A percentile compares a stretch with the other conserved stretches of the same genome.
Conservation (phyloP, 37 sponge, comb jelly and placozoan genomes). For the Eunapius fragilis region DNA sequence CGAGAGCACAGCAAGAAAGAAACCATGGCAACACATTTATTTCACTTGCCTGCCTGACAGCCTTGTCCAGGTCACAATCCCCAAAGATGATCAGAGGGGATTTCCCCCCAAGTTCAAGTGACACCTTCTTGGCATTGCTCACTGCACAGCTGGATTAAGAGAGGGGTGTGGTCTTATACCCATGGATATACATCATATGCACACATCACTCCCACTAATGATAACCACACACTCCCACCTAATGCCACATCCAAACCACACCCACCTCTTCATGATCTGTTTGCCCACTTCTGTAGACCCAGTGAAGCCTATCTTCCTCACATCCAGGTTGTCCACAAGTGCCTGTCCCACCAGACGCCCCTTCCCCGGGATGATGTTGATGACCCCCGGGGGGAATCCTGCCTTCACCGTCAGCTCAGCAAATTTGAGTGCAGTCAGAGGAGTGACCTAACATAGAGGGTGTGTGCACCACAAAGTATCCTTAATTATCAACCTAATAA, state of each 20-base stretch:
- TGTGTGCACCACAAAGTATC: too few species aligned
- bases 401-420: slow-evolving; percentile 87
- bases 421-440: slow-evolving; percentile 92
- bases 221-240: too few species aligned
- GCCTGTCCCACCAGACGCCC: slow-evolving; percentile 82
- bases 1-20: too few species aligned
- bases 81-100: slow-evolving; percentile 92
- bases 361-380: slow-evolving; percentile 90
- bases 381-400: slow-evolving; percentile 89
- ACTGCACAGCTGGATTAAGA: slow-evolving; percentile 58
- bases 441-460: slow-evolving; percentile 73
- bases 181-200: neutral
- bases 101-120: slow-evolving; percentile 94
- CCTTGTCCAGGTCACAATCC: slow-evolving; percentile 91
- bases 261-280: slow-evolving; percentile 83
- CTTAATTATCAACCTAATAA: too few species aligned
- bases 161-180: neutral
- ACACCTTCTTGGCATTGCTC: slow-evolving; percentile 91
- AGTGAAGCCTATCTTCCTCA: slow-evolving; percentile 93
- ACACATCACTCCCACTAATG: neutral
- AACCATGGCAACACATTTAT: neutral
- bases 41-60: slow-evolving; percentile 77
- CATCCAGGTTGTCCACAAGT: slow-evolving; percentile 81
- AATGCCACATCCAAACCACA: neutral
- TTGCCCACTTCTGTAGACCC: slow-evolving; percentile 92